These are phyloP conservation scores for Oligia latruncula DNA, from an alignment of 2,888 invertebrate species.

Conservation along the genomic window DNA sequence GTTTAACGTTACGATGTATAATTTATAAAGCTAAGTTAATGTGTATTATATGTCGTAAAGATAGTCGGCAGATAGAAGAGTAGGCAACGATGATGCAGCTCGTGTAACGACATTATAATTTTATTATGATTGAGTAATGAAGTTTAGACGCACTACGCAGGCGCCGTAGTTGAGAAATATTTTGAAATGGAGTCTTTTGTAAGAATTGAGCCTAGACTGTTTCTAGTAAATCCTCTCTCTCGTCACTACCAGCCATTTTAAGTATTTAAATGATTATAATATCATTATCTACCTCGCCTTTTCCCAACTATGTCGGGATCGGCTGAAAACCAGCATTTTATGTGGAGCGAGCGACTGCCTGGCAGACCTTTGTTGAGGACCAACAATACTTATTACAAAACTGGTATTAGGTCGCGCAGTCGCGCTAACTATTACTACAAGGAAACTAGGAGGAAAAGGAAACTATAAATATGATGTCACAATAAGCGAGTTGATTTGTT, in stretches of 20 bases:
- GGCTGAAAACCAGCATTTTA: neutral
- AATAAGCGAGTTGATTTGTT: neutral
- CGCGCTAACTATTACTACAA: neutral
- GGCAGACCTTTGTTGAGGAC: neutral
- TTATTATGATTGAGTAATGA: constrained; percentile 16
- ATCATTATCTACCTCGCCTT: neutral
- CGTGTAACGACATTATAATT: neutral
- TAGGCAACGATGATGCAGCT: neutral
- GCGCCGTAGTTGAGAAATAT: neutral
- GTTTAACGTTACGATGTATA: constrained; percentile 12
- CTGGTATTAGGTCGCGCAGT: neutral
- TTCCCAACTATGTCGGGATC: neutral
- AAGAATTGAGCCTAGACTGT: neutral
- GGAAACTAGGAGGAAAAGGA: neutral
- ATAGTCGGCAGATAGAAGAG: constrained; percentile 12
- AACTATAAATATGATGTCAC: neutral
- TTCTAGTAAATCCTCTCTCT: neutral
- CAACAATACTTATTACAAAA: neutral
- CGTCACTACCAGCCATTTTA: too few species aligned
- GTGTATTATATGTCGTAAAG: constrained; percentile 44
- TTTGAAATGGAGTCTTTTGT: constrained; percentile 1
- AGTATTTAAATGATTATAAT: neutral
- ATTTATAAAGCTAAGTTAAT: constrained; percentile 19
- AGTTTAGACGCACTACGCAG: neutral
- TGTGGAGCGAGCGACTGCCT: neutral